These are phyloP conservation scores for Drosophila pruinosa DNA, from an alignment of 1,140 invertebrate genomes.

Conservation along the genomic window DNA sequence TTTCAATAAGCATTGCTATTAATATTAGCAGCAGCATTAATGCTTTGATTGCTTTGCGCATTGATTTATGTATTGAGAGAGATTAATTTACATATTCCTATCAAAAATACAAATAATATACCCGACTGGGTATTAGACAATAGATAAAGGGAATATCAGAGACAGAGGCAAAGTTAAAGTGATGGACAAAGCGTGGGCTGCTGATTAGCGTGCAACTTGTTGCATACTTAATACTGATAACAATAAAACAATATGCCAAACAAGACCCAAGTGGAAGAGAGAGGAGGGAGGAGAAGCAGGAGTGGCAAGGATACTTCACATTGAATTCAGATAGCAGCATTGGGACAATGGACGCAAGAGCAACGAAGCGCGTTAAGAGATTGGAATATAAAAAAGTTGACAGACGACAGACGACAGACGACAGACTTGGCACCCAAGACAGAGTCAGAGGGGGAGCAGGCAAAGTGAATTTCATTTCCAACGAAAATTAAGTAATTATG, in stretches of 20 bases:
- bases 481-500: slow-evolving; percentile 49
- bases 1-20: too few relatives aligned
- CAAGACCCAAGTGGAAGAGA: slow-evolving; percentile 4
- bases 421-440: not conserved
- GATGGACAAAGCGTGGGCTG: not conserved
- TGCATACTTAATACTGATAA: slow-evolving; percentile 37
- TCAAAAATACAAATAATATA: too few relatives aligned
- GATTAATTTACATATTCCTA: too few relatives aligned
- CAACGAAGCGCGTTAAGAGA: slow-evolving; percentile 13
- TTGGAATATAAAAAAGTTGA: slow-evolving; percentile 4
- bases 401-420: not conserved
- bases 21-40: too few relatives aligned
- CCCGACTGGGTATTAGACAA: not conserved
- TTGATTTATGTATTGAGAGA: too few relatives aligned
- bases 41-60: too few relatives aligned
- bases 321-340: not conserved
- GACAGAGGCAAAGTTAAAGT: not conserved
- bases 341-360: slow-evolving; percentile 14
- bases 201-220: slow-evolving; percentile 56
- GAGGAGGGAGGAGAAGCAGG: not conserved
- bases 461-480: slow-evolving; percentile 19
- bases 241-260: slow-evolving; percentile 36
- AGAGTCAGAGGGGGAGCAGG: not conserved
- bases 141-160: too few relatives aligned
- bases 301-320: not conserved